Base-by-base conservation (phyloP, 2,797 vertebrate species). In the Cygnus olor region DNA sequence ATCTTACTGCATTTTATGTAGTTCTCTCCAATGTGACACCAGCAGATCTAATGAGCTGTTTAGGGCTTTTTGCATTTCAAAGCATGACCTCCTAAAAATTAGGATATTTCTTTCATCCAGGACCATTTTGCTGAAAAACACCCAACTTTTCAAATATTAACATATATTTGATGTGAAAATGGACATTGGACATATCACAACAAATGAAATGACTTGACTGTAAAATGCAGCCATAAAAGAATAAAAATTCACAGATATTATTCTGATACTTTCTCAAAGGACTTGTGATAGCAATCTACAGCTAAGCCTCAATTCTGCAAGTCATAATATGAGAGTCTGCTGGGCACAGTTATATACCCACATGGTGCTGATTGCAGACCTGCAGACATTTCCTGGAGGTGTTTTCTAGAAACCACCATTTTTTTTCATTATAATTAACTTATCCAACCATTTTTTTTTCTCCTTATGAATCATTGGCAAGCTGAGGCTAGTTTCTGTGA, bases 51-150 rank as follows among this genome's bases (percentile, higher is more conserved):
- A 96, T 93, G 84, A 94, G 79, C 51, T 90, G 51, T 92, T 95
- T 85, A 72, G 49, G 13, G 1, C 10, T 88, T 57, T 38, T 96
- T 95, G 72, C 79, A 95, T 94, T 95, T 97, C 94, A 97, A 96
- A 95, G 58, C 54, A 42, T n/a, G 47, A 80, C 51, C 47, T 94
- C 72, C 84, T 94, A 83, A 89, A 93, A 95, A 96, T 90, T 56
- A 88, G 14, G 69, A 14, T 80, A 44, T 80, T 87, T 90, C 69
- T 92, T 95, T 94, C 57, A 79, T 92, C 80, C 72, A 51, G 47
- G 47, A 85, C 79, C 21, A 73, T 92, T 92, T 89, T 70, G 21
- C 65, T 87, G 65, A 78, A 95, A 95, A 88, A 44, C 27, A 83
- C 14, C 30, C 58, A 76, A 44, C 19, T 89, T 96, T 83, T 94